Conservation (phyloP, 1,140 invertebrate genomes). For the Parapsyche elsis region DNA sequence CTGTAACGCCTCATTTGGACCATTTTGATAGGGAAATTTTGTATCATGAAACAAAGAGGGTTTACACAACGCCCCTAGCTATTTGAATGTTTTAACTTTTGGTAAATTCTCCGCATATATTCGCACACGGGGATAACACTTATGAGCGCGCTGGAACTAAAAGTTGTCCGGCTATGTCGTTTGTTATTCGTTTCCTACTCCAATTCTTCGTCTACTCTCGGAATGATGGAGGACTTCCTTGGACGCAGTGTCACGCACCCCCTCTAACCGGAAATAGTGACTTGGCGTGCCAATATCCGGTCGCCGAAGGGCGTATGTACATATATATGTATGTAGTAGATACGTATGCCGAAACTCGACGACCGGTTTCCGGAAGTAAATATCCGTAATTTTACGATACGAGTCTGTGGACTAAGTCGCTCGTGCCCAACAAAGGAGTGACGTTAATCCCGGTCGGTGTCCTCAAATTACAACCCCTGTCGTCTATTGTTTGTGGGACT, state of each 20-base stretch:
- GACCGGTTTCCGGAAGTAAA: background rate
- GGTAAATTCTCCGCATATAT: background rate
- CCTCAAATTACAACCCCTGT: background rate
- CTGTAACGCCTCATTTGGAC: too few relatives aligned
- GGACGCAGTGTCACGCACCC: background rate
- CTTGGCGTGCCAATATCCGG: slow-evolving; percentile 53
- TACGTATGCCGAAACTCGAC: too few relatives aligned
- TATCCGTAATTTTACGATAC: background rate
- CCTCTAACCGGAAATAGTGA: slow-evolving; percentile 44
- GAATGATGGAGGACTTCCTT: slow-evolving; percentile 36
- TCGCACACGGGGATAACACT: background rate
- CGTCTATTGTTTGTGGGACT: background rate
- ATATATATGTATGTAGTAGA: too few relatives aligned
- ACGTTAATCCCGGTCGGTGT: background rate
- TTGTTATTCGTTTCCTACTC: slow-evolving; percentile 25
- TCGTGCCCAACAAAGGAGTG: background rate
- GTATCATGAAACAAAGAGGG: too few relatives aligned
- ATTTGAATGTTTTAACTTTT: too few relatives aligned
- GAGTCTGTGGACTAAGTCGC: too few relatives aligned
- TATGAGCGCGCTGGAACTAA: background rate
- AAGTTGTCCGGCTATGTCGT: too few relatives aligned
- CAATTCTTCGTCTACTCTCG: slow-evolving; percentile 27
- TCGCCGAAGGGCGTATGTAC: background rate
- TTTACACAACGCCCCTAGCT: too few relatives aligned
- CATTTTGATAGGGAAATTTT: too few relatives aligned